Conservation (phyloP, 2,113 vertebrate species). For the Chaenogobius annularis region DNA sequence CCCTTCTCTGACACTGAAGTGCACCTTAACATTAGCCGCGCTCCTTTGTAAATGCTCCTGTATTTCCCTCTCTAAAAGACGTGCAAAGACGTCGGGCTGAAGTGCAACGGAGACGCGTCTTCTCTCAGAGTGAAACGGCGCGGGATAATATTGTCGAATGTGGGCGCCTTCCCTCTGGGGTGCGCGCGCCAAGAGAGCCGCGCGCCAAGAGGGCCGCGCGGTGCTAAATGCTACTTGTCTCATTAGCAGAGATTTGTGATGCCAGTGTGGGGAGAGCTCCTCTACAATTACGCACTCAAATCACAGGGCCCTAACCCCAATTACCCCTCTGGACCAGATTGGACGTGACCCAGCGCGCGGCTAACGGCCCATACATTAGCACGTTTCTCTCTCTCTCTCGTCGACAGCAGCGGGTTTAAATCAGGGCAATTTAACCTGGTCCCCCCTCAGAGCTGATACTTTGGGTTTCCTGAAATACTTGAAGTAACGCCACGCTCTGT, state of each 20-base stretch:
- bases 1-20: too few species aligned
- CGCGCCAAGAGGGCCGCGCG: constrained; percentile 17
- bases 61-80: background rate
- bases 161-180: background rate
- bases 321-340: constrained; percentile 39
- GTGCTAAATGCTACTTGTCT: constrained; percentile 53
- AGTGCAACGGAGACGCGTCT: background rate
- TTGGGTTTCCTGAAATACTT: too few species aligned
- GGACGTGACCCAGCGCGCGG: constrained; percentile 30
- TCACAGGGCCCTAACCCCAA: constrained; percentile 37
- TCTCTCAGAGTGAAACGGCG: background rate
- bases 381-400: constrained; percentile 15
- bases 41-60: background rate
- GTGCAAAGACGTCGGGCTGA: background rate
- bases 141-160: background rate
- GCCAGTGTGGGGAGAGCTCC: constrained; percentile 41
- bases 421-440: background rate
- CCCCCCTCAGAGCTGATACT: too few species aligned
- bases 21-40: too few species aligned
- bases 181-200: constrained; percentile 2
- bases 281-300: constrained; percentile 43
- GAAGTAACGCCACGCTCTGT: too few species aligned
- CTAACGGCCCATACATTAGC: constrained; percentile 46
- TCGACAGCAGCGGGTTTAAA: constrained; percentile 18
- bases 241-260: constrained; percentile 66